phyloP scores from a whole-genome alignment of 2,888 invertebrate genomes.

The Lutraria lutraria region DNA sequence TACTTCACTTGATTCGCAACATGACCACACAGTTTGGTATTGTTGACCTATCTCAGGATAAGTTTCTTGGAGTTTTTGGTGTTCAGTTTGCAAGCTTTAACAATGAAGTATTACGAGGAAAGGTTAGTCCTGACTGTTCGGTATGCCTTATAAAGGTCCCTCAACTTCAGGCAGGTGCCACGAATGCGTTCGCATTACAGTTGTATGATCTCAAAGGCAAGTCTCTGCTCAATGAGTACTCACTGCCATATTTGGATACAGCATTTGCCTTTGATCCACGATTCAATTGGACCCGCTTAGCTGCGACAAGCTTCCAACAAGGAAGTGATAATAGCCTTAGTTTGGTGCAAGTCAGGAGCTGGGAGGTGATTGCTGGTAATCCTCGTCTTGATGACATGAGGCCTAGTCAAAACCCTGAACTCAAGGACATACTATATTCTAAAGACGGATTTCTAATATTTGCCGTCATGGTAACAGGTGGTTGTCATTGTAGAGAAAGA shows the following conservation, averaged over 20 bases:
- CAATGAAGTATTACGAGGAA: conserved; percentile 84
- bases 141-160: conserved; percentile 85
- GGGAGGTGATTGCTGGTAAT: conserved; percentile 83
- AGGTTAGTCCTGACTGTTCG: conserved; percentile 85
- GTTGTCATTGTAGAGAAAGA: conserved; percentile 84
- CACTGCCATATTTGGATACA: conserved; percentile 79
- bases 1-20: conserved; percentile 85
- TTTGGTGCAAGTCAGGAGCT: conserved; percentile 78
- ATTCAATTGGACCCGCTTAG: conserved; percentile 82
- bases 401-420: conserved; percentile 80
- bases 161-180: conserved; percentile 72
- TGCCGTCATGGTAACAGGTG: conserved; percentile 83
- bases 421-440: conserved; percentile 84
- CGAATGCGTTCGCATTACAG: conserved; percentile 81
- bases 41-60: conserved; percentile 84
- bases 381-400: conserved; percentile 81
- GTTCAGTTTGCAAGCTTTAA: conserved; percentile 84
- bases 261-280: conserved; percentile 86
- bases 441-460: conserved; percentile 84
- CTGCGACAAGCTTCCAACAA: conserved; percentile 84
- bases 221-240: conserved; percentile 79
- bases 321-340: conserved; percentile 84
- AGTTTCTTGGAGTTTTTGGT: conserved; percentile 86
- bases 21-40: conserved; percentile 86
- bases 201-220: conserved; percentile 83